These are phyloP conservation scores for Mimumesa dahlbomi DNA, from an alignment of 2,888 invertebrate genomes.

Conservation along the genomic window DNA sequence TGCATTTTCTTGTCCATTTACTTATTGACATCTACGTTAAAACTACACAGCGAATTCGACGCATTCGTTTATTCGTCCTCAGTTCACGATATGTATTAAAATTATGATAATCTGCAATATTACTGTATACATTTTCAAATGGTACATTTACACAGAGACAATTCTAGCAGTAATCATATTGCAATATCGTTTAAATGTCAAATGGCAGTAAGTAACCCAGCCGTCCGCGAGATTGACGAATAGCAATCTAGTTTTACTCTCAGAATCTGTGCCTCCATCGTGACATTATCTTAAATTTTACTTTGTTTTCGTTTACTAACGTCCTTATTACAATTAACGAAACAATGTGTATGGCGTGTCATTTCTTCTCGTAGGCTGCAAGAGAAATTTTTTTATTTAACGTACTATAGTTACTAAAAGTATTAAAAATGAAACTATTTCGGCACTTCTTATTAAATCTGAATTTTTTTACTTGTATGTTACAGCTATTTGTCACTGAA, in stretches of 20 bases:
- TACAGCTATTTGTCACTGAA: conserved; percentile 62
- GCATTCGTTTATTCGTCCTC: conserved; percentile 28
- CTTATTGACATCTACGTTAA: conserved; percentile 35
- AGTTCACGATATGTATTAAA: conserved; percentile 65
- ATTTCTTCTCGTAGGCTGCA: conserved; percentile 47
- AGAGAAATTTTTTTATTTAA: conserved; percentile 50
- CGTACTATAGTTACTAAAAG: conserved; percentile 45
- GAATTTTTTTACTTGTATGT: conserved; percentile 48
- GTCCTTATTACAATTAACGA: conserved; percentile 24
- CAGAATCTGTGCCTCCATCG: conserved; percentile 55
- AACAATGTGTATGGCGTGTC: conserved; percentile 44
- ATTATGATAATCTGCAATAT: conserved; percentile 52
- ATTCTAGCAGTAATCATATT: conserved; percentile 34
- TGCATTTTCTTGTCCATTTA: conserved; percentile 20
- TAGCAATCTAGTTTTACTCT: conserved; percentile 63
- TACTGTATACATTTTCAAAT: conserved; percentile 22
- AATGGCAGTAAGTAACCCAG: conserved; percentile 61
- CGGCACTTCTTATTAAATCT: conserved; percentile 60
- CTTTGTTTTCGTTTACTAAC: conserved; percentile 2
- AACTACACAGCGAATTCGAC: conserved; percentile 26
- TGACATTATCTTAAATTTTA: conserved; percentile 15
- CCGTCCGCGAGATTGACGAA: conserved; percentile 28
- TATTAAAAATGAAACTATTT: conserved; percentile 59
- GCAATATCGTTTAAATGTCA: conserved; percentile 50
- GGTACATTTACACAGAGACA: conserved; percentile 30